Base-by-base conservation (phyloP, 2,113 vertebrate species). In the Colossoma macropomum region DNA sequence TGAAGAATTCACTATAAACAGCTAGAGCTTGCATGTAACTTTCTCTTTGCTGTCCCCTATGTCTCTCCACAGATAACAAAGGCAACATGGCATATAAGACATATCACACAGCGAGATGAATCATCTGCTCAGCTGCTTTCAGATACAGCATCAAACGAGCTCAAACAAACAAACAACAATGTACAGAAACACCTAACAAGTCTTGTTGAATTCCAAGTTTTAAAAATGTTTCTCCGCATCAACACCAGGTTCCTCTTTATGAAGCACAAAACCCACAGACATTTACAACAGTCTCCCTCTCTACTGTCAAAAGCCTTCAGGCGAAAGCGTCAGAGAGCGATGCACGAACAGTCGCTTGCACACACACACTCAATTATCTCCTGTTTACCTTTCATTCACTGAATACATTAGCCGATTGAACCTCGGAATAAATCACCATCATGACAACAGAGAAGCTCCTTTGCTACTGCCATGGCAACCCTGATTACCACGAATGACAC, bases 321-420 rank as follows among this genome's bases (percentile, higher is more conserved):
- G 38, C 65, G 23, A 71, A 38, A 1, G 38, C 34, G 56, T 80
- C 38, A 63, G n/a, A 59, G 32, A 28, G 54, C 8, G 79, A 32
- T 66, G 69, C 15, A 71, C 30, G 19, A 27, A 32, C 66, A 66
- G 27, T 52, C 52, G 25, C 23, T 73, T 27, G n/a, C 2, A 63
- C 59, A 50, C 77, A 70, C 21, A 70, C 28, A 41, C 83, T 62
- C 86, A 90, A 90, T 90, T 87, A 89, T 87, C 88, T 82, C 68
- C 87, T 90, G 90, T 93, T 93, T 94, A 93, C 92, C 89, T 93
- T 90, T 89, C 86, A 74, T 85, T 92, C 89, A 77, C 84, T 90
- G 92, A 93, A 93, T 91, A 89, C 86, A 94, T 93, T 93, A 93
- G 88, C 90, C 81, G 75, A 91, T 84, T 90, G 90, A 94, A 93